A percentile compares a stretch with the other conserved stretches of the same genome.
Evolutionary conservation across 2,113 vertebrate species (phyloP).

Genomic region (Ptilorrhoa leucosticta): DNA sequence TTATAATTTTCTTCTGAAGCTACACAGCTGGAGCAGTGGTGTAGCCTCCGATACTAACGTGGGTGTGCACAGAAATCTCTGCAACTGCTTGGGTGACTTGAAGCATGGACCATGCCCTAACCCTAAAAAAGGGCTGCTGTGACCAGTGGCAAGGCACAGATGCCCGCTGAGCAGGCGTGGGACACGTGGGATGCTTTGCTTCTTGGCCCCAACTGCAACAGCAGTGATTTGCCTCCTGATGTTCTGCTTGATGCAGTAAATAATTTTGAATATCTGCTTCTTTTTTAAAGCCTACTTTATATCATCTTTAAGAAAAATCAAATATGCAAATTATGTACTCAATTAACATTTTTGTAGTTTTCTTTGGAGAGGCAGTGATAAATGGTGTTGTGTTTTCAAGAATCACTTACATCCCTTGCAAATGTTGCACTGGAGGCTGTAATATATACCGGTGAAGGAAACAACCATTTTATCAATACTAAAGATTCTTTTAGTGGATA

Average conservation of each 20-base stretch:
- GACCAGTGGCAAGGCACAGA: neutral
- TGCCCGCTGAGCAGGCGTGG: fast-evolving
- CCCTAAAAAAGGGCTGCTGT: neutral
- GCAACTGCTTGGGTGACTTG: neutral
- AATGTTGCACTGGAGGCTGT: neutral
- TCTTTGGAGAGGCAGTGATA: neutral
- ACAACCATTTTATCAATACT: neutral
- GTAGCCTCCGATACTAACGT: fast-evolving
- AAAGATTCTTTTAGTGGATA: neutral
- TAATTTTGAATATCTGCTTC: neutral
- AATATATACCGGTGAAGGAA: neutral
- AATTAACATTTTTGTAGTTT: slow-evolving; percentile 42
- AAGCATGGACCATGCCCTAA: neutral
- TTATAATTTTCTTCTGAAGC: neutral
- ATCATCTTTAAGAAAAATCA: slow-evolving; percentile 34
- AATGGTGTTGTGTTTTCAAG: neutral
- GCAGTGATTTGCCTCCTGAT: neutral
- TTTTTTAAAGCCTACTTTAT: slow-evolving; percentile 4
- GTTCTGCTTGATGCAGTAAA: neutral
- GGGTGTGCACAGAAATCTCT: neutral
- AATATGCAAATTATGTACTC: slow-evolving; percentile 39
- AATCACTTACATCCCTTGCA: neutral
- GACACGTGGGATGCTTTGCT: neutral
- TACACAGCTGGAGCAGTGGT: neutral
- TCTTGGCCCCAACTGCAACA: neutral